phyloP scores from a whole-genome alignment of 2,797 vertebrate species.

The Delichon dasypus region DNA sequence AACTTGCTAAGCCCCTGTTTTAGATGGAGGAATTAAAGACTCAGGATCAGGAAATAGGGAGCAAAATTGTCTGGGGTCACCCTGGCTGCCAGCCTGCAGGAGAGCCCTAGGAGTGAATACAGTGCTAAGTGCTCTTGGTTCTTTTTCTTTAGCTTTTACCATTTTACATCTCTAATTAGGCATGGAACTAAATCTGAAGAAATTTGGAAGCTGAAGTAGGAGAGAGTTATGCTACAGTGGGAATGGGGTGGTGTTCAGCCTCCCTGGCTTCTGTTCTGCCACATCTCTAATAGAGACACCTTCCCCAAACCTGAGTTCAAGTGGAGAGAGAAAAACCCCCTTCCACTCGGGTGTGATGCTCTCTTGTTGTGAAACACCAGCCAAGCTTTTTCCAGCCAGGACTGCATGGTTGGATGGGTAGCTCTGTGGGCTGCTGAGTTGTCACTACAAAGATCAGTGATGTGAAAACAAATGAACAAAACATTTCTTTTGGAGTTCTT shows the following conservation, averaged over 20 bases:
- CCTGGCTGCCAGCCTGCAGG: neutral
- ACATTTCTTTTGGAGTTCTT: neutral
- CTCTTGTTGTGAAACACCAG: neutral
- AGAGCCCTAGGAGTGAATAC: neutral
- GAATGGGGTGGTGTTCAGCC: neutral
- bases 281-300: neutral
- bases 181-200: neutral
- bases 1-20: neutral
- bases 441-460: neutral
- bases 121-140: neutral
- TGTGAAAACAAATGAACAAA: neutral
- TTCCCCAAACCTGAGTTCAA: neutral
- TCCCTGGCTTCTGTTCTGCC: neutral
- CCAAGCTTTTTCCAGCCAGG: neutral
- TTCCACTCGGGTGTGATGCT: neutral
- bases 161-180: neutral
- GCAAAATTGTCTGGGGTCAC: neutral
- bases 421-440: neutral
- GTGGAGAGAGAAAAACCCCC: accelerated
- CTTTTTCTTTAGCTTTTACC: neutral
- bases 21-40: neutral
- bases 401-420: neutral
- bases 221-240: neutral
- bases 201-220: neutral
- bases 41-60: neutral